A percentile compares a stretch with the other conserved stretches of the same genome.
Conservation (phyloP, 2,888 invertebrate genomes). For the Cremastobaeus sp. region DNA sequence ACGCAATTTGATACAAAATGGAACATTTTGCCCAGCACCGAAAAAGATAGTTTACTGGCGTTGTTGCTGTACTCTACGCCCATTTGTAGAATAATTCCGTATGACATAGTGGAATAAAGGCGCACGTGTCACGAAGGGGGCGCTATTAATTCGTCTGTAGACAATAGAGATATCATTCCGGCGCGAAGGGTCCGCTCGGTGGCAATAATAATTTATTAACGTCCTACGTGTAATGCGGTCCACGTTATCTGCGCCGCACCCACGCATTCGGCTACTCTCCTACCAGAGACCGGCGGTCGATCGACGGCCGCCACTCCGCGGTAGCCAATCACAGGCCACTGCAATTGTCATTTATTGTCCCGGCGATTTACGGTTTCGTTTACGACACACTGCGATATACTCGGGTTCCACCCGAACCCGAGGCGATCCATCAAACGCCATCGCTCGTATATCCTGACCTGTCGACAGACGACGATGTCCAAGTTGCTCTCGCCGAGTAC, state of each 20-base stretch:
- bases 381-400: constrained; percentile 63
- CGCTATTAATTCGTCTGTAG: constrained; percentile 71
- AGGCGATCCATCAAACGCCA: constrained; percentile 63
- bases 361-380: constrained; percentile 75
- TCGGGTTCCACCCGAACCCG: constrained; percentile 57
- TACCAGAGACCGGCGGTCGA: constrained; percentile 27
- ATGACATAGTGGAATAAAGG: constrained; percentile 13
- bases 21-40: no score
- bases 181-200: constrained; percentile 58
- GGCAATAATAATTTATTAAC: constrained; percentile 73
- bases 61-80: no score
- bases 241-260: constrained; percentile 69
- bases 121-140: constrained; percentile 40
- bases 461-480: constrained; percentile 43
- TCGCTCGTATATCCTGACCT: constrained; percentile 63
- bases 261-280: constrained; percentile 68
- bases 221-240: constrained; percentile 67
- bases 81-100: constrained; percentile 6
- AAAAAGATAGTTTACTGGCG: no score
- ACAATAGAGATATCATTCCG: constrained; percentile 74
- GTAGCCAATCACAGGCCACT: constrained; percentile 69
- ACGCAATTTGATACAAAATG: no score
- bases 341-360: constrained; percentile 77
- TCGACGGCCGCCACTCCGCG: constrained; percentile 39
- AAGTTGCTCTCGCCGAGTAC: constrained; percentile 22